A percentile compares a stretch with the other conserved stretches of the same genome.
Conservation (phyloP, 2,797 vertebrate species). For the Pelobates cultripes region DNA sequence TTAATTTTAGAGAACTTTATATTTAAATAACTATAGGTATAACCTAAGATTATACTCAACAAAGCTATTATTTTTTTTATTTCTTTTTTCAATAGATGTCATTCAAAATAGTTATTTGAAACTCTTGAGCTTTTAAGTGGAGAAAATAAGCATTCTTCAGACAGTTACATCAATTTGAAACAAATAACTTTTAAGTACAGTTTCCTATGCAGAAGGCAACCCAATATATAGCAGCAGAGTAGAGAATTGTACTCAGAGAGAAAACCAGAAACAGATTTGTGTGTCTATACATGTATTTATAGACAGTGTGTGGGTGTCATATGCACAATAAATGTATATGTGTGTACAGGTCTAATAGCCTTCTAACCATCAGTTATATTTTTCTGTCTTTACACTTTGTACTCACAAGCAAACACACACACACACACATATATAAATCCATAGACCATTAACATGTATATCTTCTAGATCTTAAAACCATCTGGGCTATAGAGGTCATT, state of each 20-base stretch:
- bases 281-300: too few relatives aligned
- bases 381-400: too few relatives aligned
- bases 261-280: too few relatives aligned
- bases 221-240: background rate
- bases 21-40: conserved; percentile 29
- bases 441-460: background rate
- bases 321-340: too few relatives aligned
- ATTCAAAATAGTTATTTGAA: background rate
- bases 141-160: background rate
- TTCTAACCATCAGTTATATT: too few relatives aligned
- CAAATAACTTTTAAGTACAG: background rate
- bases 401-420: too few relatives aligned
- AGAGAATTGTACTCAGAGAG: too few relatives aligned
- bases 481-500: background rate
- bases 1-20: background rate
- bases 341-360: too few relatives aligned
- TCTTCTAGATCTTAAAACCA: background rate
- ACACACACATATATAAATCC: background rate
- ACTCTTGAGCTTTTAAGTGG: background rate
- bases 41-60: conserved; percentile 23
- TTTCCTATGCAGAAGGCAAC: background rate
- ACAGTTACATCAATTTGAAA: background rate
- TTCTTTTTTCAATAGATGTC: background rate
- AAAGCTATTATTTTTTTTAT: background rate
- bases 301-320: too few relatives aligned